These are phyloP conservation scores for Caranx melampygus DNA, from an alignment of 2,113 vertebrate genomes.

Conservation along the genomic window DNA sequence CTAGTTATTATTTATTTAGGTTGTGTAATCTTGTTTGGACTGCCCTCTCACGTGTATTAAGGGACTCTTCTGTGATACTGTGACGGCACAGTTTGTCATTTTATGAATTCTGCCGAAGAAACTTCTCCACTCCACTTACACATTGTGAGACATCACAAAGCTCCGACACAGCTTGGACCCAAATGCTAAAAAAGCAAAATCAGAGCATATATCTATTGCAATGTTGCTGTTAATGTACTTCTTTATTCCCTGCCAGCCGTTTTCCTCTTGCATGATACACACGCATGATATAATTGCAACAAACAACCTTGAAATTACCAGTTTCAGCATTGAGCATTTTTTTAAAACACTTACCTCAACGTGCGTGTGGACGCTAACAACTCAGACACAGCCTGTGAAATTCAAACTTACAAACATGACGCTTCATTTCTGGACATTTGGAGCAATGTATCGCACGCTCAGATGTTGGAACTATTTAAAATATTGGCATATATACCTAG, in stretches of 20 bases:
- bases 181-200: no score
- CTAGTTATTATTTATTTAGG: no score
- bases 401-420: neutral
- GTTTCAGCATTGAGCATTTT: slow-evolving; percentile 28
- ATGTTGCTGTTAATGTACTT: neutral
- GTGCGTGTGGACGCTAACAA: slow-evolving; percentile 25
- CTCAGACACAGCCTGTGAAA: neutral
- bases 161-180: neutral
- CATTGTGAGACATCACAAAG: no score
- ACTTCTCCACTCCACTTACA: neutral
- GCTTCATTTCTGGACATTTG: neutral
- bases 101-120: neutral
- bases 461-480: no score
- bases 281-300: slow-evolving; percentile 16
- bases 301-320: slow-evolving; percentile 49
- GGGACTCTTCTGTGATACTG: neutral
- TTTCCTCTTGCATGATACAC: slow-evolving; percentile 19
- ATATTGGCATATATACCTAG: no score
- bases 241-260: slow-evolving; percentile 12
- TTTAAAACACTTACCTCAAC: slow-evolving; percentile 35
- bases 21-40: neutral
- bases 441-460: neutral
- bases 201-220: neutral
- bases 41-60: neutral
- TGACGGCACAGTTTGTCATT: neutral